Evolutionary conservation across 2,888 invertebrate species (phyloP), one percentile per base, ranked within the genome.

Genomic region (Volucella inanis): DNA sequence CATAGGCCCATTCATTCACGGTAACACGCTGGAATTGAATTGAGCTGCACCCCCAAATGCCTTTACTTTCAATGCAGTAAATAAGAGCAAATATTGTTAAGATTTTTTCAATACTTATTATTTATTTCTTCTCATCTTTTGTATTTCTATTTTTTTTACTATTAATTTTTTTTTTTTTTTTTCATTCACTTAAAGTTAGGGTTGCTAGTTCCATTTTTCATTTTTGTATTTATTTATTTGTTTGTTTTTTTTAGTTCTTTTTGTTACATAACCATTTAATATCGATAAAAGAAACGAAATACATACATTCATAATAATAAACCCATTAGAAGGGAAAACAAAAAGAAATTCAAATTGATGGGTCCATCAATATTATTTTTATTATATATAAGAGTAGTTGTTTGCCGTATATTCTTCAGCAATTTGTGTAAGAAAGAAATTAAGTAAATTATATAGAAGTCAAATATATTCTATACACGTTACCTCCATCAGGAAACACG

Each of bases 41-140:
- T 6, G 50, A 14, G 6, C 15, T 50, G 50, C 10, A 14, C 50
- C 8, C 8, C 8, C 1, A 50, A n/a, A 57, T 10, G n/a, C 14
- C n/a, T 22, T 38, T 2, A 45, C 22, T 14, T 22, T 15, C 12
- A 1, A 11, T 12, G 8, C 12, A 50, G 18, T 8, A 18, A 14
- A 41, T 18, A n/a, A 15, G 41, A 50, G 50, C 31, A 61, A 18
- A 10, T 4, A 1, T 45, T 9, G 12, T 52, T 50, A 12, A 76
- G 54, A 61, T 74, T 80, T 59, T 4, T 67, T 74, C 55, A 80
- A 80, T 80, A 75, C 68, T 75, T 75, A 80, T 75, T 54, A 50
- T 80, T 80, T 80, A 80, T 80, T 80, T 64, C 18, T 22, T 43
- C 41, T 65, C 39, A 49, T 65, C 54, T 18, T 45, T 55, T 64